Evolutionary conservation across 2,888 invertebrate genomes (phyloP), one percentile per base, ranked within the genome.

Genomic region (Dynastes grantii): DNA sequence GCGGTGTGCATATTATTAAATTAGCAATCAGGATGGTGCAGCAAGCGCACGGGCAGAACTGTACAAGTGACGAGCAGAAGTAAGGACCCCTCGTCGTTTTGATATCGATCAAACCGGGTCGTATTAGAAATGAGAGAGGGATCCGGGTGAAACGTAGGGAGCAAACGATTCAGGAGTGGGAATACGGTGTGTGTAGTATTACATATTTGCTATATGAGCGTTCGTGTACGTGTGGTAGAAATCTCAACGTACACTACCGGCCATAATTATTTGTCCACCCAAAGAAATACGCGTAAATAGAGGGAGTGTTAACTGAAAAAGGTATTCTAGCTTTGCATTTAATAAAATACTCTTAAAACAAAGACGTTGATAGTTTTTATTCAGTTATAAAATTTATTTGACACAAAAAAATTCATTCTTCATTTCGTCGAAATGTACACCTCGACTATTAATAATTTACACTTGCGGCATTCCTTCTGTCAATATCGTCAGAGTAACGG

Each of bases 1-100:
- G 86, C 86, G 87, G 87, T 87, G 86, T 87, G 87, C 87, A 87
- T 88, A 87, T 87, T 88, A 88, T 88, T 88, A 87, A 88, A 88
- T 88, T 88, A 88, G 88, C 88, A 88, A 88, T 82, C 83, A 82
- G 82, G 80, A 76, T 73, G 78, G 78, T 63, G 73, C 55, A 83
- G 82, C 81, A 82, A 82, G 82, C 81, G 76, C 76, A 64, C 73
- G 71, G 64, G 77, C 79, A 81, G 79, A 75, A 80, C 80, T 81
- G 82, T 81, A 80, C 81, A 81, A 82, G 81, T 80, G 81, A 81
- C 78, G 80, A 58, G 58, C 58, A 73, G 78, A 63, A 71, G 37
- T 78, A 73, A 73, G 78, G 53, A 51, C 80, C 49, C 79, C 78
- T 73, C 79, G 82, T 78, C 81, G 80, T 81, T 81, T 81, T 80